Evolutionary conservation across 2,888 invertebrate species (phyloP), one percentile per base, ranked within the genome.

Genomic region (Eupeodes latifasciatus): DNA sequence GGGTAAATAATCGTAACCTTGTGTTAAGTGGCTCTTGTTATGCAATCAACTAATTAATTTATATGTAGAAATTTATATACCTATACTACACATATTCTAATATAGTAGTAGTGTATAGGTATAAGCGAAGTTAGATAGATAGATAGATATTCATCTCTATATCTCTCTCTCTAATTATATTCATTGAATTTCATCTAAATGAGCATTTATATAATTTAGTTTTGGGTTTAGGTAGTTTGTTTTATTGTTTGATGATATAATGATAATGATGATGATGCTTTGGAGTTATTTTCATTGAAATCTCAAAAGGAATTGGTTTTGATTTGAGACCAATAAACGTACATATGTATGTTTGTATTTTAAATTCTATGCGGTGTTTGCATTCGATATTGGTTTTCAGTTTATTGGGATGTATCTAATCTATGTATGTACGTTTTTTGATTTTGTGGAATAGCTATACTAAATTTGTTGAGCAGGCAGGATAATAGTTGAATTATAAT

Each of bases 1-100:
- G 75, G 55, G 62, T 75, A 64, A 75, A 72, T 72, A 72, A 59
- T 72, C 27, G 36, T 83, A 79, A 86, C 78, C 59, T 67, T 71
- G 51, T 51, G 83, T 86, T 71, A 79, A 86, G 76, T 71, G 71
- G 79, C 75, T 66, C 62, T 78, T 78, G 57, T 49, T 51, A 64
- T 75, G 57, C 74, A 75, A 75, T 78, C 51, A 82, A 69, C 62
- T 72, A 79, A 86, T 86, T 85, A 78, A 75, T 82, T 82, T 82
- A 47, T 72, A n/a, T 72, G 53, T 5, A 69, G 53, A 40, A 67
- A 59, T 59, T 59, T 14, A 36, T 59, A 59, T 36, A 34, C 12
- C 2, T 27, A 5, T 12, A 0, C 19, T 5, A 57, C 27, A 57
- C 5, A 12, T 2, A 12, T 12, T 27, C 27, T 2, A 27, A 27